These are phyloP conservation scores for Eremobia ochroleuca DNA, from an alignment of 2,888 invertebrate genomes.

Conservation along the genomic window DNA sequence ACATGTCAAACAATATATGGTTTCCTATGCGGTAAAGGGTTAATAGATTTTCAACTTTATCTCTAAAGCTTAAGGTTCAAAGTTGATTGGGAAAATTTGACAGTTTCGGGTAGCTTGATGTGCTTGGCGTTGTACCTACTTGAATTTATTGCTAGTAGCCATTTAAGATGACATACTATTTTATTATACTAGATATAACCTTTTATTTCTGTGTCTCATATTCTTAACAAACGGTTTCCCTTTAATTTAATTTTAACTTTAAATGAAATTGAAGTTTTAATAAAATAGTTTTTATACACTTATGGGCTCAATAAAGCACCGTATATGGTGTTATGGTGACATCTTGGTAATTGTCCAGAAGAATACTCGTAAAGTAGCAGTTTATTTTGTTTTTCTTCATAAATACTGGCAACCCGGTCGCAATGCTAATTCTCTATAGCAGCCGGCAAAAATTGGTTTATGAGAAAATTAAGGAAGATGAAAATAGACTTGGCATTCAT, in stretches of 20 bases:
- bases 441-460: slow-evolving; percentile 41
- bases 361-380: slow-evolving; percentile 38
- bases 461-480: slow-evolving; percentile 37
- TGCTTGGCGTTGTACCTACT: no score
- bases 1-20: no score
- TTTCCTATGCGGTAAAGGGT: no score
- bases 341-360: slow-evolving; percentile 55
- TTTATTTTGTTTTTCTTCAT: slow-evolving; percentile 48
- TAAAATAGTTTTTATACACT: slow-evolving; percentile 18
- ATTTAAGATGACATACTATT: neutral
- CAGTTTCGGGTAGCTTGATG: no score
- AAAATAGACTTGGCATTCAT: slow-evolving; percentile 19
- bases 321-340: slow-evolving; percentile 55
- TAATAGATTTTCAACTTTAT: no score
- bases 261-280: slow-evolving; percentile 30
- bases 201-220: slow-evolving; percentile 14
- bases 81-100: no score
- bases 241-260: slow-evolving; percentile 17
- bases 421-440: slow-evolving; percentile 34
- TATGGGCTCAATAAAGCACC: slow-evolving; percentile 37
- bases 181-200: neutral
- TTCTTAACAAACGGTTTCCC: neutral
- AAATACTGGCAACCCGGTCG: slow-evolving; percentile 1
- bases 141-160: neutral
- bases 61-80: no score